Conservation (phyloP, 2,797 vertebrate genomes). For the Enteromius anoplus region DNA sequence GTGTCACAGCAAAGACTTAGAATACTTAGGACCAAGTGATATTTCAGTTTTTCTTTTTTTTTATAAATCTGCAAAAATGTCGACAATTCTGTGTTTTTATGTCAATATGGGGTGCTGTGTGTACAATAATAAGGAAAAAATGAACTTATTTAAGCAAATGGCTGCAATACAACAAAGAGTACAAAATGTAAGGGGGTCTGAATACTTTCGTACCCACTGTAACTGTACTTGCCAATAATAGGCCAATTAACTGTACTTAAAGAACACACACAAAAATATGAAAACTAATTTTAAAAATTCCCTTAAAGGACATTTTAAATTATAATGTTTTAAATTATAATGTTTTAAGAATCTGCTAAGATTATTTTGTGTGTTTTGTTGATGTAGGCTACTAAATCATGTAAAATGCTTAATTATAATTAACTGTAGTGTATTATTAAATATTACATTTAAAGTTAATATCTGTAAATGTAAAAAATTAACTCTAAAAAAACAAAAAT, state of each 20-base stretch:
- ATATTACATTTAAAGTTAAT: not conserved
- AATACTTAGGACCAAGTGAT: too few relatives aligned
- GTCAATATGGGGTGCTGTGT: not conserved
- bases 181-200: too few relatives aligned
- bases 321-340: not conserved
- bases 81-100: too few relatives aligned
- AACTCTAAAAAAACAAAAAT: not conserved
- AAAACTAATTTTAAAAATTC: not conserved
- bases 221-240: not conserved
- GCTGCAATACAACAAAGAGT: too few relatives aligned
- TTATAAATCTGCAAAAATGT: too few relatives aligned
- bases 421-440: not conserved
- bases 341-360: not conserved
- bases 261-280: not conserved
- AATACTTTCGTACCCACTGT: too few relatives aligned
- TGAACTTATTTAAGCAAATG: too few relatives aligned
- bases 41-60: too few relatives aligned
- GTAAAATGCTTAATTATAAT: not conserved
- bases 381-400: not conserved
- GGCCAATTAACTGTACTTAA: not conserved
- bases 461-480: too few relatives aligned
- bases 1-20: too few relatives aligned
- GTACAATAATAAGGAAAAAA: too few relatives aligned
- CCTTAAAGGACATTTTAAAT: not conserved
- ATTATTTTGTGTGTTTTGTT: not conserved